Evolutionary conservation across 1,140 invertebrate genomes (phyloP).

Genomic region (Procambarus virginalis): DNA sequence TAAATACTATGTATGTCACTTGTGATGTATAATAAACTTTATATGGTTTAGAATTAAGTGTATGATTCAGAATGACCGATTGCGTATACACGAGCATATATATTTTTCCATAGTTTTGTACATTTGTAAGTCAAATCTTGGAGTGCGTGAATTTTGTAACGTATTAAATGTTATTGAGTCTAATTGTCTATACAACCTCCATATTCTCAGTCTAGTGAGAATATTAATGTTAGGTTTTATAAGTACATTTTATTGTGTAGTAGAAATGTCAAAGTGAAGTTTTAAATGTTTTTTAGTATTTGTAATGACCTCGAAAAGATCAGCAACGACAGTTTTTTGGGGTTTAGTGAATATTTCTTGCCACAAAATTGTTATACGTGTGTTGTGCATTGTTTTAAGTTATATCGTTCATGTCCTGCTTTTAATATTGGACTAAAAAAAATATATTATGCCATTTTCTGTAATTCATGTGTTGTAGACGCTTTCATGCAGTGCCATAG

Average conservation of each 20-base stretch:
- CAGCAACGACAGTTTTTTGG: too few relatives aligned
- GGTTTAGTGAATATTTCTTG: too few relatives aligned
- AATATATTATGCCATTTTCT: too few relatives aligned
- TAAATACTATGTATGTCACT: background rate
- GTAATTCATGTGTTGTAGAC: too few relatives aligned
- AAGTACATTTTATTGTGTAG: background rate
- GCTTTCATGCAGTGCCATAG: too few relatives aligned
- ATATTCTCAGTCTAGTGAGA: background rate
- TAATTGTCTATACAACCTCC: background rate
- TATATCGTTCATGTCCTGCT: too few relatives aligned
- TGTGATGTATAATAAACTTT: background rate
- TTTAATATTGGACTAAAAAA: too few relatives aligned
- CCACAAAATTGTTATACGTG: too few relatives aligned
- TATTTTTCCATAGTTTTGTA: background rate
- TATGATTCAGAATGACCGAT: background rate
- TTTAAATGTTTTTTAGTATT: too few relatives aligned
- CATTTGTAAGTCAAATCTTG: background rate
- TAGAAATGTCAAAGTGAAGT: too few relatives aligned
- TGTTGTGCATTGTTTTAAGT: too few relatives aligned
- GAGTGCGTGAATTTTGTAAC: background rate
- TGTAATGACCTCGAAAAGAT: too few relatives aligned
- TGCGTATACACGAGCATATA: background rate
- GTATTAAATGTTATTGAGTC: background rate
- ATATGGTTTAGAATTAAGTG: slow-evolving; percentile 3
- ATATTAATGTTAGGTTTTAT: background rate